phyloP scores from a whole-genome alignment of 2,113 vertebrate species.

The Entelurus aequoreus region DNA sequence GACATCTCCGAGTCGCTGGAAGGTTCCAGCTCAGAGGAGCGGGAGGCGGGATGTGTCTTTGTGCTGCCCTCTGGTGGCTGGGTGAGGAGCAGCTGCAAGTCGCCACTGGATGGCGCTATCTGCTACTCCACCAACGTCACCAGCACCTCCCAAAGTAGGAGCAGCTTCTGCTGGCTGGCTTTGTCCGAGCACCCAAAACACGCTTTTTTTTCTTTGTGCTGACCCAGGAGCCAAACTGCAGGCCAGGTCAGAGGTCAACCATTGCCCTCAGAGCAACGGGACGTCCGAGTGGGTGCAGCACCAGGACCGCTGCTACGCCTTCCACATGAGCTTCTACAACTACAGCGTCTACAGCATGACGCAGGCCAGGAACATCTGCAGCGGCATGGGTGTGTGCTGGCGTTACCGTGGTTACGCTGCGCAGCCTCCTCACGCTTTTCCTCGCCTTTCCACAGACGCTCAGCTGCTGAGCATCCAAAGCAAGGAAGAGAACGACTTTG shows the following conservation, averaged over 20 bases:
- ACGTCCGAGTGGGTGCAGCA: constrained; percentile 78
- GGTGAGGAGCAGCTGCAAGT: constrained; percentile 71
- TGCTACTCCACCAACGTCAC: constrained; percentile 75
- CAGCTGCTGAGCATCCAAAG: constrained; percentile 77
- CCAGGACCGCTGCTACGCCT: constrained; percentile 78
- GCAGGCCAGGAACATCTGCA: constrained; percentile 76
- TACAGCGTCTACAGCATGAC: constrained; percentile 74
- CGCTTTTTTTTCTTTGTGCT: not conserved
- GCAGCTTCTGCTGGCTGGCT: too few species aligned
- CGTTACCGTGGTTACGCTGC: not conserved
- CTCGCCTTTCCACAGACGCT: constrained; percentile 68
- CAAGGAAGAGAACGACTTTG: constrained; percentile 86
- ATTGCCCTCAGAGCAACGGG: constrained; percentile 68
- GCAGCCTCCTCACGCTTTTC: not conserved
- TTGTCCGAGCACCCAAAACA: not conserved
- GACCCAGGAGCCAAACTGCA: constrained; percentile 42
- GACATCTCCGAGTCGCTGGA: constrained; percentile 46
- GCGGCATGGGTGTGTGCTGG: constrained; percentile 72
- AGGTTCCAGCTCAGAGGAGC: constrained; percentile 21
- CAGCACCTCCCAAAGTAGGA: constrained; percentile 56
- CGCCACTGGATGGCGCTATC: constrained; percentile 79
- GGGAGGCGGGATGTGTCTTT: constrained; percentile 74
- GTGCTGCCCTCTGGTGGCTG: constrained; percentile 79
- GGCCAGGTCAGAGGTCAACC: constrained; percentile 22
- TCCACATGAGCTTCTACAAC: constrained; percentile 80